These are phyloP conservation scores for Drosophila cognata DNA, from an alignment of 2,888 invertebrate species.

Conservation along the genomic window DNA sequence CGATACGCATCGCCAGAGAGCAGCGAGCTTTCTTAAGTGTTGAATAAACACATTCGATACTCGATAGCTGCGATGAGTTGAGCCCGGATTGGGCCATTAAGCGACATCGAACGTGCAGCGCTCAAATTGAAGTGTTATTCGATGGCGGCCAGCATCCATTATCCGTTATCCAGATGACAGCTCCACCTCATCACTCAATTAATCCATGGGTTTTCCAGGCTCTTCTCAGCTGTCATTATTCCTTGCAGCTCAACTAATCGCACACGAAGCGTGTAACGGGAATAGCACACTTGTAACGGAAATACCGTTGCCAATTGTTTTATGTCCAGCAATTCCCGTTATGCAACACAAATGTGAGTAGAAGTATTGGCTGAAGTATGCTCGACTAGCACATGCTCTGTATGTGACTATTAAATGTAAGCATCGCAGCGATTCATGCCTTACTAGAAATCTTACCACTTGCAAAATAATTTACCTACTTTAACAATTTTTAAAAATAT, in stretches of 20 bases:
- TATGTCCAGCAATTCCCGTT: slow-evolving; percentile 92
- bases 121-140: slow-evolving; percentile 54
- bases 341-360: slow-evolving; percentile 83
- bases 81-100: slow-evolving; percentile 33
- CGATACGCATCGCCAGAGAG: background rate
- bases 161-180: slow-evolving; percentile 44
- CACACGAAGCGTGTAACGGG: slow-evolving; percentile 7
- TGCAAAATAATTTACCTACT: background rate
- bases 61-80: slow-evolving; percentile 10
- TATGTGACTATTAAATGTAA: background rate
- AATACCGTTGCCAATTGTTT: slow-evolving; percentile 86
- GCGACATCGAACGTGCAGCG: slow-evolving; percentile 38
- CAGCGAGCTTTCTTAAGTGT: slow-evolving; percentile 21
- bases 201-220: slow-evolving; percentile 39
- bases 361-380: no score
- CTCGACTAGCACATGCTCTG: slow-evolving; percentile 5
- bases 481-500: background rate
- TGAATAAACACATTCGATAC: slow-evolving; percentile 46
- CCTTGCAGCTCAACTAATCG: slow-evolving; percentile 56
- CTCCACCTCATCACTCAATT: slow-evolving; percentile 56
- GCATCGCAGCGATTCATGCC: background rate
- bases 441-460: background rate
- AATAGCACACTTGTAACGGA: slow-evolving; percentile 67
- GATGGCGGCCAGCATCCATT: slow-evolving; percentile 49
- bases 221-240: slow-evolving; percentile 52